Percentiles rank a stretch among this genome's conserved stretches.
phyloP scores from a whole-genome alignment of 2,888 invertebrate genomes.

The Sesamia inferens region DNA sequence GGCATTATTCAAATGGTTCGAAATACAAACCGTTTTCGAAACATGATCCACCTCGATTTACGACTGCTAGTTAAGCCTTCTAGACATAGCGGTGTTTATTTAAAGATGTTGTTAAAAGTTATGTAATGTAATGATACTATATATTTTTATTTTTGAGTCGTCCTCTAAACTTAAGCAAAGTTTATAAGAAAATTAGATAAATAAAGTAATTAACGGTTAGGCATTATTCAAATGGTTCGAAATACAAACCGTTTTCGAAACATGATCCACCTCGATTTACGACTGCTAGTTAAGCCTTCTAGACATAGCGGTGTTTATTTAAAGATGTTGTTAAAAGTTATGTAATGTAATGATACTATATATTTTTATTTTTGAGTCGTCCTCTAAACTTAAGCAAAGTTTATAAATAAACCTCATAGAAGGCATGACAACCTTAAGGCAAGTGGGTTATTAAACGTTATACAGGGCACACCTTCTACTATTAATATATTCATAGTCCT shows the following conservation, averaged over 20 bases:
- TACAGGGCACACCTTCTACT: slow-evolving; percentile 13
- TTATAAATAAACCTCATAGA: background rate
- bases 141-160: background rate
- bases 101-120: background rate
- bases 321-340: too few species aligned
- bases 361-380: background rate
- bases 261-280: background rate
- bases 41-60: background rate
- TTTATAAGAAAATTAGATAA: background rate
- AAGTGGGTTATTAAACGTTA: slow-evolving; percentile 2
- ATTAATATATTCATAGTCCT: slow-evolving; percentile 40
- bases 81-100: background rate
- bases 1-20: background rate
- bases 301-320: background rate
- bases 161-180: too few species aligned
- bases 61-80: background rate
- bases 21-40: background rate
- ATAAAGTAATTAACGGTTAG: background rate
- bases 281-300: background rate
- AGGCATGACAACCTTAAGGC: slow-evolving; percentile 18
- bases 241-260: background rate
- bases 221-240: background rate
- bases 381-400: background rate
- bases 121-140: too few species aligned
- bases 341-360: background rate